These are phyloP conservation scores for Psilopsiagon aurifrons DNA, from an alignment of 2,113 vertebrate genomes.

Conservation along the genomic window DNA sequence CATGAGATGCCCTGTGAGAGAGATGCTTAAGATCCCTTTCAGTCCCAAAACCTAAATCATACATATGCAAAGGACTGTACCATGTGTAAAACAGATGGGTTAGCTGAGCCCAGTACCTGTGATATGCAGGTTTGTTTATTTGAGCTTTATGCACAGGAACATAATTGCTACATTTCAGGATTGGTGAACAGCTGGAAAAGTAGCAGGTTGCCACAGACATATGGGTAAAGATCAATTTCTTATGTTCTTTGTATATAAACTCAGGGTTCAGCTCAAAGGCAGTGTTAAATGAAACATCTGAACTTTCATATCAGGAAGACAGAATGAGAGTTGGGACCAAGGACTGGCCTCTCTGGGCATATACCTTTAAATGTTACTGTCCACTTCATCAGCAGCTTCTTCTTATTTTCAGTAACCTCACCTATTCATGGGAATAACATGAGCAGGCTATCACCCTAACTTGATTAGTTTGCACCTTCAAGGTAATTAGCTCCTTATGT, in stretches of 20 bases:
- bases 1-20: neutral
- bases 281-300: neutral
- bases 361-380: neutral
- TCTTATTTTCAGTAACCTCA: neutral
- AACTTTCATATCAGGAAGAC: neutral
- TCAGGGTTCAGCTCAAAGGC: neutral
- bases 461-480: conserved; percentile 55
- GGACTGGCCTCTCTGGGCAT: neutral
- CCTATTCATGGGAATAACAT: conserved; percentile 7
- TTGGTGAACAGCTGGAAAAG: conserved; percentile 40
- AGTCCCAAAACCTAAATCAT: neutral
- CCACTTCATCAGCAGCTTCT: neutral
- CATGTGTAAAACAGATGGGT: neutral
- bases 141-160: neutral
- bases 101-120: neutral
- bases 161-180: neutral
- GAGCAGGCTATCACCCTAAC: neutral
- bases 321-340: neutral
- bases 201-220: neutral
- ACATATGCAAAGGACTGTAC: neutral
- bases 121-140: neutral
- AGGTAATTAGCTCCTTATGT: conserved; percentile 64
- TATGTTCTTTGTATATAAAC: neutral
- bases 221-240: neutral
- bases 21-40: neutral